These are phyloP conservation scores for Sula dactylatra DNA, from an alignment of 2,113 vertebrate genomes.

Conservation along the genomic window DNA sequence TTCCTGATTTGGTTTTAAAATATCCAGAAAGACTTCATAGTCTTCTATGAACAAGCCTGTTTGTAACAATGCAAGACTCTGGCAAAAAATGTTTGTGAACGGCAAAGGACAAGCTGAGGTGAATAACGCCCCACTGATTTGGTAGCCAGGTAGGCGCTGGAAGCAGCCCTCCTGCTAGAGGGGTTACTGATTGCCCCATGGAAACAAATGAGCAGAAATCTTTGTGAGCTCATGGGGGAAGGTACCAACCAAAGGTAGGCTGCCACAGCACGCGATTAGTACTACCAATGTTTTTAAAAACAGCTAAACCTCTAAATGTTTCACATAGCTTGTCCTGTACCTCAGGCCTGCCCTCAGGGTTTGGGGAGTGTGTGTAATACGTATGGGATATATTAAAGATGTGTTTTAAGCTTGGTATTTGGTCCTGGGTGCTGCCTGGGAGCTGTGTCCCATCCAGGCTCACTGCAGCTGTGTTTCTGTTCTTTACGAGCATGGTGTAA, in stretches of 20 bases:
- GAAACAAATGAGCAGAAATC: neutral
- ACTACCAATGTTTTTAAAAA: neutral
- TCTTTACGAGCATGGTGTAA: neutral
- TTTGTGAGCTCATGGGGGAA: neutral
- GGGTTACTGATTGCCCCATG: neutral
- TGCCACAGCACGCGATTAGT: neutral
- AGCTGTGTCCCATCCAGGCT: neutral
- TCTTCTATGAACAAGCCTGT: neutral
- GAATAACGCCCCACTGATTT: neutral
- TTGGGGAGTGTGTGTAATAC: neutral
- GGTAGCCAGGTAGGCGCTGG: neutral
- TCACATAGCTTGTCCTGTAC: neutral
- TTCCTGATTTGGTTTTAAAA: neutral
- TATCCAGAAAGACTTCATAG: neutral
- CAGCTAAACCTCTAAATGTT: neutral
- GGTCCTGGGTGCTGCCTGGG: neutral
- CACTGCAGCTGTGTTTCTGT: neutral
- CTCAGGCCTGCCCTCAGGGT: neutral
- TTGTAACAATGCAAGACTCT: accelerated
- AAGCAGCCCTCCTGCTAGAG: neutral
- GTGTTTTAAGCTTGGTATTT: neutral
- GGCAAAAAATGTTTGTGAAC: neutral
- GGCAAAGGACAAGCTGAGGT: neutral
- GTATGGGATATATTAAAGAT: neutral
- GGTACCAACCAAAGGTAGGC: neutral